Percentiles rank a stretch among this genome's conserved stretches.
phyloP scores from a whole-genome alignment of 2,888 invertebrate genomes.

The Hemaris fuciformis region DNA sequence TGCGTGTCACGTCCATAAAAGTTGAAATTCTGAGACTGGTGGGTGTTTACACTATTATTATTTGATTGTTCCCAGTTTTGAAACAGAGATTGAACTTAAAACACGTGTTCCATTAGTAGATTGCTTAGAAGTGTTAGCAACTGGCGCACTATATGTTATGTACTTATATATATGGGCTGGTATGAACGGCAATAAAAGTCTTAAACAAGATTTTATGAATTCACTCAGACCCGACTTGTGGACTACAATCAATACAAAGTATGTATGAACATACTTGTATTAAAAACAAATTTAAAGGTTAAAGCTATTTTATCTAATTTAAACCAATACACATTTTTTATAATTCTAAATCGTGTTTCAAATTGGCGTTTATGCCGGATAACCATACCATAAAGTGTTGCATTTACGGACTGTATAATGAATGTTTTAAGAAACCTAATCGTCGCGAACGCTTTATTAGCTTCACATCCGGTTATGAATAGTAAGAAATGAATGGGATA shows the following conservation, averaged over 20 bases:
- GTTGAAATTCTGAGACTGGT: no score
- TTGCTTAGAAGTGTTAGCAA: no score
- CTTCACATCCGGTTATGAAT: slow-evolving; percentile 22
- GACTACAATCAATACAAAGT: background rate
- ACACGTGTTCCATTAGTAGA: no score
- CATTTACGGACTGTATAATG: background rate
- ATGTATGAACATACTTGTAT: background rate
- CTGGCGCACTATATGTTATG: no score
- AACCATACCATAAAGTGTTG: background rate
- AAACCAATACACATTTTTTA: background rate
- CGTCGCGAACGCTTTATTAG: background rate
- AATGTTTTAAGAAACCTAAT: slow-evolving; percentile 2
- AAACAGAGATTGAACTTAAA: no score
- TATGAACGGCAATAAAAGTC: no score
- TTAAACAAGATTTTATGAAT: no score
- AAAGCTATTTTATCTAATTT: background rate
- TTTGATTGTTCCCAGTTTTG: no score
- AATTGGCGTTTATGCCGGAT: background rate
- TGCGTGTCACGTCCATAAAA: no score
- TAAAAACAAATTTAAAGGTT: background rate
- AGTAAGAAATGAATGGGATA: slow-evolving; percentile 31
- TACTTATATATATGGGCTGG: no score
- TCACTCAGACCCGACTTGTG: no score
- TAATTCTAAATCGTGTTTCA: background rate
- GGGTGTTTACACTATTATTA: no score